phyloP scores from a whole-genome alignment of 1,140 invertebrate genomes.

The Maniola jurtina region DNA sequence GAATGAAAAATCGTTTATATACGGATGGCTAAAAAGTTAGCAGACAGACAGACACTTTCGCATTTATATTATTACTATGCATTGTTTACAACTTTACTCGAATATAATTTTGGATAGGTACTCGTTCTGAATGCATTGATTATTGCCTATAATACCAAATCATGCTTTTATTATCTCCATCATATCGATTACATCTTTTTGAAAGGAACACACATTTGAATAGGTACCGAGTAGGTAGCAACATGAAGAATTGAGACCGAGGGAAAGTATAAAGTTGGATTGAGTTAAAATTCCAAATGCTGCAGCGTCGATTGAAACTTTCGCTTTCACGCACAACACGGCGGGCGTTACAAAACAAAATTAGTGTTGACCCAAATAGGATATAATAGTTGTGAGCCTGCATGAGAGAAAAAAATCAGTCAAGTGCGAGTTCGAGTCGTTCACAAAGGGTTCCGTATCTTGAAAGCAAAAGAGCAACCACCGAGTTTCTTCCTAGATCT shows the following conservation, averaged over 20 bases:
- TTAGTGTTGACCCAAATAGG: conserved; percentile 37
- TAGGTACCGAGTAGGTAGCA: background rate
- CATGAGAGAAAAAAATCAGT: conserved; percentile 14
- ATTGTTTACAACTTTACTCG: too few species aligned
- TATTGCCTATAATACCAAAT: background rate
- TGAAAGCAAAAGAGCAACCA: too few species aligned
- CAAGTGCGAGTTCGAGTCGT: too few species aligned
- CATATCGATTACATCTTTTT: background rate
- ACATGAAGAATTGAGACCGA: conserved; percentile 34
- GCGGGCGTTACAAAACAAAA: conserved; percentile 37
- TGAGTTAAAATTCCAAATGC: conserved; percentile 46
- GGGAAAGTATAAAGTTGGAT: conserved; percentile 47
- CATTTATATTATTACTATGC: too few species aligned
- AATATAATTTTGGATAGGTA: too few species aligned
- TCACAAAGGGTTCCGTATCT: too few species aligned
- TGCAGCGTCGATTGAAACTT: conserved; percentile 42
- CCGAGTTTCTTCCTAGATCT: too few species aligned
- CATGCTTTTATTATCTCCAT: background rate
- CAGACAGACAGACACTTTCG: too few species aligned
- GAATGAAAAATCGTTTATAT: too few species aligned
- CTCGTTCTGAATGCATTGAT: background rate
- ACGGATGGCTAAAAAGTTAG: too few species aligned
- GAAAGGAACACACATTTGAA: conserved; percentile 17
- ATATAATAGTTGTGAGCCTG: conserved; percentile 14
- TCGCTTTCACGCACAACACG: conserved; percentile 43